These are phyloP conservation scores for Athripsodes cinereus DNA, from an alignment of 2,888 invertebrate species.

Conservation along the genomic window DNA sequence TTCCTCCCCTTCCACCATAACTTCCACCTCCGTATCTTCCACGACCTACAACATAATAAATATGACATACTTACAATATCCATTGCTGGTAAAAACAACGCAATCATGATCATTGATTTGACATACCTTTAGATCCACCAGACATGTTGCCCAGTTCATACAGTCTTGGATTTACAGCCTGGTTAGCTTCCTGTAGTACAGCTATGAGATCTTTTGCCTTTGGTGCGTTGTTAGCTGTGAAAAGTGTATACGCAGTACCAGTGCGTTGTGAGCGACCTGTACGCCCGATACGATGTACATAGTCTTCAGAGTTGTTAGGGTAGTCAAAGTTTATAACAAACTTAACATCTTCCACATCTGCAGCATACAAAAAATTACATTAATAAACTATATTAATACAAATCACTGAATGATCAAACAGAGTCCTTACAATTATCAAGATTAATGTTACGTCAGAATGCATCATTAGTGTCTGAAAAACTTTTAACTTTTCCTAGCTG, in stretches of 20 bases:
- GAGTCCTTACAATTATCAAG: too few species aligned
- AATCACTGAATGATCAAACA: too few species aligned
- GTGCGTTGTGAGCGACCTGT: conserved; percentile 90
- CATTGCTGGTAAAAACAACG: too few species aligned
- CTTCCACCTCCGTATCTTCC: conserved; percentile 35
- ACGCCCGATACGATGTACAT: conserved; percentile 94
- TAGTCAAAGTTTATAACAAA: conserved; percentile 99
- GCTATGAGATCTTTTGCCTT: conserved; percentile 89
- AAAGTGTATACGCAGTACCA: conserved; percentile 94
- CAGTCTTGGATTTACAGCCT: conserved; percentile 86
- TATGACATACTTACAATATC: too few species aligned
- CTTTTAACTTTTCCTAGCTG: too few species aligned
- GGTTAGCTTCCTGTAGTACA: conserved; percentile 90
- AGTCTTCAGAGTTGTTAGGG: conserved; percentile 95
- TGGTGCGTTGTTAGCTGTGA: conserved; percentile 83
- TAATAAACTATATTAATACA: too few species aligned
- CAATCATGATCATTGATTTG: too few species aligned
- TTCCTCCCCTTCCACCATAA: conserved; percentile 22
- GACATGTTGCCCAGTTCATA: conserved; percentile 58
- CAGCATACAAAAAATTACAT: conserved; percentile 22
- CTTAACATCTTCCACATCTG: conserved; percentile 99
- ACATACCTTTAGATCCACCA: conserved; percentile 32
- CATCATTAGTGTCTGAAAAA: too few species aligned
- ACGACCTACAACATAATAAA: conserved; percentile 14
- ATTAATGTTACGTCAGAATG: too few species aligned